Evolutionary conservation across 35 echinoderm and acorn worm genomes (phyloP).

Genomic region (Eucidaris tribuloides): DNA sequence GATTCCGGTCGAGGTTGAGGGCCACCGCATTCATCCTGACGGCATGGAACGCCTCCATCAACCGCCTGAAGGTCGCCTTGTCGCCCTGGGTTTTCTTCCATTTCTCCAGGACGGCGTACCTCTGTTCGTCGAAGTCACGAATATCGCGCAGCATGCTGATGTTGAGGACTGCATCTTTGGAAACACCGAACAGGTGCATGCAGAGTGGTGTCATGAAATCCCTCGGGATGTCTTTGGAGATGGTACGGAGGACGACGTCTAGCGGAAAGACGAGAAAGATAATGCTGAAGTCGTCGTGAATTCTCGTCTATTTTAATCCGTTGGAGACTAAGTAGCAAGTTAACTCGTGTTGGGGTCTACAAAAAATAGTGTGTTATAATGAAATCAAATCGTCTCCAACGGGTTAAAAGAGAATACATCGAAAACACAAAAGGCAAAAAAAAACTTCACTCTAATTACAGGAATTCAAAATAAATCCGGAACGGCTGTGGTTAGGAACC

Average conservation of each 20-base stretch:
- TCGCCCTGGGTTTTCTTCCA: slow-evolving; percentile 62
- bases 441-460: too few species aligned
- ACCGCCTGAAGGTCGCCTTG: slow-evolving; percentile 61
- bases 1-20: slow-evolving; percentile 56
- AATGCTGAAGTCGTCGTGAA: too few species aligned
- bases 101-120: slow-evolving; percentile 76
- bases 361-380: too few species aligned
- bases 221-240: slow-evolving; percentile 88
- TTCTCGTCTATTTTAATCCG: too few species aligned
- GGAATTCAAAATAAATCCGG: too few species aligned
- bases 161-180: slow-evolving; percentile 73
- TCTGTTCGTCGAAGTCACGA: slow-evolving; percentile 81
- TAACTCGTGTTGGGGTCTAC: too few species aligned
- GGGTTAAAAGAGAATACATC: too few species aligned
- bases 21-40: slow-evolving; percentile 90
- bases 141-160: slow-evolving; percentile 63
- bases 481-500: too few species aligned
- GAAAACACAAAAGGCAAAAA: too few species aligned
- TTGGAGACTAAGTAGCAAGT: too few species aligned
- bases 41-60: slow-evolving; percentile 72
- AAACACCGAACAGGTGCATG: slow-evolving; percentile 87
- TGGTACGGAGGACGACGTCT: slow-evolving; percentile 74
- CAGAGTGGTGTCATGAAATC: slow-evolving; percentile 73
- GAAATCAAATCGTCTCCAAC: too few species aligned
- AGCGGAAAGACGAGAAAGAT: too few species aligned